These are phyloP conservation scores for Penaeus chinensis DNA, from an alignment of 1,140 invertebrate genomes.

Conservation along the genomic window DNA sequence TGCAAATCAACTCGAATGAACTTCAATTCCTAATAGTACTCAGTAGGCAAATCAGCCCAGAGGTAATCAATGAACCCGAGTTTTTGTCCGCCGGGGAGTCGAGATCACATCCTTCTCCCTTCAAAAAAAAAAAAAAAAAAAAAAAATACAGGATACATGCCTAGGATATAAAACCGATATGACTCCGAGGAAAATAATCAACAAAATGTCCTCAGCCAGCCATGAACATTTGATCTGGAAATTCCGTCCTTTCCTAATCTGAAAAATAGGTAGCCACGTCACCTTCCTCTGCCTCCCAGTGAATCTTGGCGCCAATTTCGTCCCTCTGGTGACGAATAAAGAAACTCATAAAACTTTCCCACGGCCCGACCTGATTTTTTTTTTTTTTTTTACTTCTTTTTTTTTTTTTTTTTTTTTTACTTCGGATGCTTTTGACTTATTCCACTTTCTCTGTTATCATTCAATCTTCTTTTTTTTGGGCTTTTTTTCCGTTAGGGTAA, in stretches of 20 bases:
- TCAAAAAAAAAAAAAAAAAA: not conserved
- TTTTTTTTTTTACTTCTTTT: constrained; percentile 29
- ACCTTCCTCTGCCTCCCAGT: constrained; percentile 1
- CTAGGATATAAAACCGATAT: constrained; percentile 39
- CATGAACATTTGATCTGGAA: constrained; percentile 47
- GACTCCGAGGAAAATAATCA: constrained; percentile 46
- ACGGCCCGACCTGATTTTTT: constrained; percentile 44
- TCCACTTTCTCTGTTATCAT: not conserved
- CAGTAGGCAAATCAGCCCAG: too few relatives aligned
- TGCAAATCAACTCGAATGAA: too few relatives aligned
- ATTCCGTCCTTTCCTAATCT: constrained; percentile 39
- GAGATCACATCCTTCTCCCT: not conserved
- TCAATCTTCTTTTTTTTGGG: not conserved
- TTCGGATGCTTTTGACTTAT: not conserved
- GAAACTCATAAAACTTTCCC: constrained; percentile 52
- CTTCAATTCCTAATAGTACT: too few relatives aligned
- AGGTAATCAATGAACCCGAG: too few relatives aligned
- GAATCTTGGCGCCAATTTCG: constrained; percentile 41
- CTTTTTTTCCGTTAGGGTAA: not conserved
- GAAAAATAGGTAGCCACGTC: constrained; percentile 37
- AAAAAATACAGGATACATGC: constrained; percentile 14
- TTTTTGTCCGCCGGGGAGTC: not conserved
- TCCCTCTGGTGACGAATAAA: constrained; percentile 55
- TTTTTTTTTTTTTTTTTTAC: constrained; percentile 27
- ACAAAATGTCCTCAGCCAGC: constrained; percentile 37